Percentiles rank a stretch among this genome's conserved stretches.
phyloP scores from a whole-genome alignment of 1,140 invertebrate species.

The Rhyacophila brunnea region DNA sequence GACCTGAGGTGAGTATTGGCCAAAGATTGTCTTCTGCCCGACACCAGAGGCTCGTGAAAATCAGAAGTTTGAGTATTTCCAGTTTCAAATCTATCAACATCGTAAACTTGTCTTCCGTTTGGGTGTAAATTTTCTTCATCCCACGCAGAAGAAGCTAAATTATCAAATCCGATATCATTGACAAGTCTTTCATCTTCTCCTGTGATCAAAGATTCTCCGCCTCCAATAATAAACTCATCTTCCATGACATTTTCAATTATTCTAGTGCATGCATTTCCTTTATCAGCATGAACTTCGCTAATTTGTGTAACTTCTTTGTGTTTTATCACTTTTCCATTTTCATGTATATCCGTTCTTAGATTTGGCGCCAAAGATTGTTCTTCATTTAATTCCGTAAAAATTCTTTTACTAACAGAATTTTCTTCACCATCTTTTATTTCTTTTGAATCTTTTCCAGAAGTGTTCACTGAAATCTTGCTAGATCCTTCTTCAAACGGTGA shows the following conservation, averaged over 20 bases:
- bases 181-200: no score
- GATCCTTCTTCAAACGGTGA: constrained; percentile 7
- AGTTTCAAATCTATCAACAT: not conserved
- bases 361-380: not conserved
- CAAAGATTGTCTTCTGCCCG: constrained; percentile 9
- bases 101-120: not conserved
- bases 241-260: no score
- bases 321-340: no score
- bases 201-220: no score
- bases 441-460: not conserved
- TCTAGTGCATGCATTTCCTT: no score
- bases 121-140: not conserved
- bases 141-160: not conserved
- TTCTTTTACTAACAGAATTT: not conserved
- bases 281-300: not conserved
- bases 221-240: no score
- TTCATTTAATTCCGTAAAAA: not conserved
- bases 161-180: not conserved
- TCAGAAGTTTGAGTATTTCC: not conserved
- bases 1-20: not conserved
- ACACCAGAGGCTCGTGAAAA: not conserved
- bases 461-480: constrained; percentile 14
- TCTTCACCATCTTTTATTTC: no score
- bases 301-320: not conserved
- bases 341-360: not conserved